Evolutionary conservation across 2,113 vertebrate genomes (phyloP).

Genomic region (Tonatia bakeri): DNA sequence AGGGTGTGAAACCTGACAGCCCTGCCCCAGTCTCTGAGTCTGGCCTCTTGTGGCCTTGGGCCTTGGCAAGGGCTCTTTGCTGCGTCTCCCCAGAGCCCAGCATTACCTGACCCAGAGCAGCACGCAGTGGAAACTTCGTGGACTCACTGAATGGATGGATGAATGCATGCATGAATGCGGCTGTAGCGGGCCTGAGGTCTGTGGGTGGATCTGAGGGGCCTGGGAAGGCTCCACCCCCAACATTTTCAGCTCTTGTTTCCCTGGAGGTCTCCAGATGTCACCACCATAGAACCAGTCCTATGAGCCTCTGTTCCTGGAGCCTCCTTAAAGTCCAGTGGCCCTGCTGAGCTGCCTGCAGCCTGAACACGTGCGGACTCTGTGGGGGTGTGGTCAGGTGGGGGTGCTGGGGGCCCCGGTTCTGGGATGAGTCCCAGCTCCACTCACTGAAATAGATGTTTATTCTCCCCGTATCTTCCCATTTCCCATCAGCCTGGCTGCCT

Average conservation of each 20-base stretch:
- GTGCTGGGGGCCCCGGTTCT: background rate
- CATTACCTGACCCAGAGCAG: no score
- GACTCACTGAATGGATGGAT: background rate
- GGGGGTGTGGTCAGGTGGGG: background rate
- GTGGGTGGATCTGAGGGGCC: background rate
- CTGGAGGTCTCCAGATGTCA: background rate
- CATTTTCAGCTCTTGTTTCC: background rate
- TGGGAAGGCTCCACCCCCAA: background rate
- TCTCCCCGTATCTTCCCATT: background rate
- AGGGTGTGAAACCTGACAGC: background rate
- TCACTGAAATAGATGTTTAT: background rate
- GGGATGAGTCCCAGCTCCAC: background rate
- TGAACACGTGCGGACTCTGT: fast-evolving
- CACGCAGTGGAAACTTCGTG: background rate
- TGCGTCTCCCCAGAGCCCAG: background rate
- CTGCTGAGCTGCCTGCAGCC: background rate
- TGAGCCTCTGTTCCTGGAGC: background rate
- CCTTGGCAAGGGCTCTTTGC: no score
- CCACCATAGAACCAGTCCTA: background rate
- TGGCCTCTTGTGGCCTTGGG: background rate
- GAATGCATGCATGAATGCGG: no score
- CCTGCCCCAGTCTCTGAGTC: background rate
- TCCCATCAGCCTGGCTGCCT: background rate
- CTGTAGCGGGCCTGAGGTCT: background rate
- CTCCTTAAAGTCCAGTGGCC: background rate